Evolutionary conservation across 2,113 vertebrate species (phyloP), one percentile per base, ranked within the genome.

Genomic region (Xyrauchen texanus): DNA sequence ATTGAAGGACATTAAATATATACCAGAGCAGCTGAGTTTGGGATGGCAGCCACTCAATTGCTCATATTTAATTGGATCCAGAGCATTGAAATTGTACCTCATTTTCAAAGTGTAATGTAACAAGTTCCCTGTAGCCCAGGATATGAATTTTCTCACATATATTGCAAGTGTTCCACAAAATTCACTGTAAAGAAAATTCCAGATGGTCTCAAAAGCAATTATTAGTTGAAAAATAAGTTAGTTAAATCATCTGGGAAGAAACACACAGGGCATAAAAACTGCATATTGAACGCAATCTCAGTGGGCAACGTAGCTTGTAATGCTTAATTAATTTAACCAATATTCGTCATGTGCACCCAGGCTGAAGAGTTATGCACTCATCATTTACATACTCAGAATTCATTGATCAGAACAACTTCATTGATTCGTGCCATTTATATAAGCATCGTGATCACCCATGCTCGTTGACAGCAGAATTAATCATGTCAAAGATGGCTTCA

Each of bases 401-500:
- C 75, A 81, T 83, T 76, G 77, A 74, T 84, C 78, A 69, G 46
- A 53, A 72, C 57, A 76, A 81, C 82, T 47, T 11, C 45, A 81
- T 84, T 77, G 83, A 84, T 81, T 52, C 0, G 47, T 6, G 6
- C 70, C 76, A 68, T 81, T 81, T 81, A 81, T 68, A 79, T 21
- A 69, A 63, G n/a, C 57, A 1, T 6, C 1, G 15, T 16, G 21
- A 4, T 47, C 82, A 58, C 77, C 68, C 75, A 60, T 57, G 21
- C 65, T 3, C 16, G 75, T 66, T 63, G 67, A 58, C 58, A 72
- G 53, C 65, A 51, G 69, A 76, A 83, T 83, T 79, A 68, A 70
- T 85, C 84, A 78, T 47, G 69, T 80, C 46, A 76, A 78, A 53
- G 81, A 78, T 76, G 80, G 77, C 80, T 68, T 69, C 81, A 83